These are phyloP conservation scores for Melanaphis sacchari DNA, from an alignment of 1,140 invertebrate species.

Conservation along the genomic window DNA sequence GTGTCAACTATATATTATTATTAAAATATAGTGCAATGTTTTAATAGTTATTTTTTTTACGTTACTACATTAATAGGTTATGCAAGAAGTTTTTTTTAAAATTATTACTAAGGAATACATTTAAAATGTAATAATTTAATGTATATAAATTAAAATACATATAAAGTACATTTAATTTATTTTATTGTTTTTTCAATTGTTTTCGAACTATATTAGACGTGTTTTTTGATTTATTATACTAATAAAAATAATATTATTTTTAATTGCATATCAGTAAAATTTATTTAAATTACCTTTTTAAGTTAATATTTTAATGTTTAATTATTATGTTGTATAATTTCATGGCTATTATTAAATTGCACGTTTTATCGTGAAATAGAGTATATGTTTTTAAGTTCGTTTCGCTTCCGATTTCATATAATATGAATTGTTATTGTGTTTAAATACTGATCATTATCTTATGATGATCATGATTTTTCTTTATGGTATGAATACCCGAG, in stretches of 20 bases:
- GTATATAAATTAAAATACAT: neutral
- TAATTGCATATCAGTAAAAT: neutral
- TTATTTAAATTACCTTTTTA: too few relatives aligned
- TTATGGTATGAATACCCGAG: neutral
- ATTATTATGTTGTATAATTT: neutral
- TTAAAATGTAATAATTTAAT: too few relatives aligned
- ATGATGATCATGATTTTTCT: neutral
- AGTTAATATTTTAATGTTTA: neutral
- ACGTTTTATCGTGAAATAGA: too few relatives aligned
- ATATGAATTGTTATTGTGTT: neutral
- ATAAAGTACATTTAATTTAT: neutral
- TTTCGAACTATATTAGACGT: neutral
- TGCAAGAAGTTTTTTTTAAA: neutral
- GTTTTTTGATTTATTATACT: neutral
- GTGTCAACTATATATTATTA: neutral
- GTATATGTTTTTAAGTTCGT: too few relatives aligned
- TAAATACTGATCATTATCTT: neutral
- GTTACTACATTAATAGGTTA: neutral
- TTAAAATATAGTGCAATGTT: neutral
- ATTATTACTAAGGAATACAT: neutral
- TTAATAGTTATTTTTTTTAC: neutral
- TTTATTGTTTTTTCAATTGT: neutral
- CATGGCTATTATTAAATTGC: neutral
- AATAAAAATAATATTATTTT: neutral
- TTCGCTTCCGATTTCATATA: neutral